Conservation (phyloP, 2,113 vertebrate species). For the Dipodomys merriami region DNA sequence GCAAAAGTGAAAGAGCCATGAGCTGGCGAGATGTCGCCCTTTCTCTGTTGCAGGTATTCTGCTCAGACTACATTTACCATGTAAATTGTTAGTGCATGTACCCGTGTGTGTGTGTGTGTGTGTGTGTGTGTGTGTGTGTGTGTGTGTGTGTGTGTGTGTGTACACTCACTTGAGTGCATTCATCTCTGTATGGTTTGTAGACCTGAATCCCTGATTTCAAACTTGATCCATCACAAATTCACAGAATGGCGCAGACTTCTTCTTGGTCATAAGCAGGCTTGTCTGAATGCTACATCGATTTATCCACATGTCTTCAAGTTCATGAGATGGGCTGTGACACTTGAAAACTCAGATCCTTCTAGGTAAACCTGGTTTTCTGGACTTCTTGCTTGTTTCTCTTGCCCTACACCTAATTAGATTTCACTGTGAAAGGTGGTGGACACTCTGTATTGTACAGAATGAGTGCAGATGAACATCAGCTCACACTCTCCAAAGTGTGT, state of each 20-base stretch:
- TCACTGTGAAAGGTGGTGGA: neutral
- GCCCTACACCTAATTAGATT: neutral
- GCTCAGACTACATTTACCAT: fast-evolving
- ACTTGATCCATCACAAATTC: fast-evolving
- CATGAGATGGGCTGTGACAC: fast-evolving
- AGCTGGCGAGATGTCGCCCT: fast-evolving
- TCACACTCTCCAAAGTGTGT: neutral
- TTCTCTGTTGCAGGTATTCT: neutral
- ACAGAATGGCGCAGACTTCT: too few relatives aligned
- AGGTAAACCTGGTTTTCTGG: too few relatives aligned
- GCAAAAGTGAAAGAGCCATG: fast-evolving
- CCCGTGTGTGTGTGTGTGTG: too few relatives aligned
- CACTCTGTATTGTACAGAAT: neutral
- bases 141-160: neutral
- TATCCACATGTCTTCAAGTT: neutral
- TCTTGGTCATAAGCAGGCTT: fast-evolving
- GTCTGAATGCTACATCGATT: fast-evolving
- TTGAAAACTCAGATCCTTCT: neutral
- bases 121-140: too few relatives aligned
- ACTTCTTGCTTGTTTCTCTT: neutral
- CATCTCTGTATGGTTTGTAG: neutral
- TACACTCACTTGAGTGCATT: fast-evolving
- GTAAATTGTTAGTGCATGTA: too few relatives aligned
- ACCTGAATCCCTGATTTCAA: neutral
- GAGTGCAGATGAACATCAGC: neutral